Conservation (phyloP, 2,888 invertebrate genomes). For the Mythimna albipuncta region DNA sequence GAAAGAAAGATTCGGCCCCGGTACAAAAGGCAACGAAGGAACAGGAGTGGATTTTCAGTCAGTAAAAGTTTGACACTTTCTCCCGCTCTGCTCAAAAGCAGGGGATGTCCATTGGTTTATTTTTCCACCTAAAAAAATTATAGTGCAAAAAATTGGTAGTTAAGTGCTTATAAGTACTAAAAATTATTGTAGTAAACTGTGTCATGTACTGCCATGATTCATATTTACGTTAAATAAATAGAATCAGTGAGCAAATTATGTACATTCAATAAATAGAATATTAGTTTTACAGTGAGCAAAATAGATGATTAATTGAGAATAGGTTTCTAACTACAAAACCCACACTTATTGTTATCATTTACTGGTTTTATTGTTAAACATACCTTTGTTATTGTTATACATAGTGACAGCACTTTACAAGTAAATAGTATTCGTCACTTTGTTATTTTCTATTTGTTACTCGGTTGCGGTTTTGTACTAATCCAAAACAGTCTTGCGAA, state of each 20-base stretch:
- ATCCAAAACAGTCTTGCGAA: not conserved
- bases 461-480: not conserved
- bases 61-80: too few species aligned
- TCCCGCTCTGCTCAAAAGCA: too few species aligned
- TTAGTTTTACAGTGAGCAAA: not conserved
- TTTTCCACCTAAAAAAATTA: too few species aligned
- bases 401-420: not conserved
- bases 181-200: not conserved
- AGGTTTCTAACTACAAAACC: not conserved
- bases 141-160: too few species aligned
- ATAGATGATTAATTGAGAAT: not conserved
- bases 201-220: conserved; percentile 6
- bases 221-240: not conserved
- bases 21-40: too few species aligned
- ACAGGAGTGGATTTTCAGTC: too few species aligned
- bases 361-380: not conserved
- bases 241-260: not conserved
- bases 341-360: not conserved
- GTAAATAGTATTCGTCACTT: not conserved
- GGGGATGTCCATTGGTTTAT: too few species aligned
- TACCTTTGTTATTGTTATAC: not conserved
- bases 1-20: too few species aligned
- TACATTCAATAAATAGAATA: not conserved
- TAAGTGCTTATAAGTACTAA: too few species aligned
- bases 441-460: not conserved